Percentiles rank a stretch among this genome's conserved stretches.
Evolutionary conservation across 2,113 vertebrate species (phyloP).

Genomic region (Manacus vitellinus): DNA sequence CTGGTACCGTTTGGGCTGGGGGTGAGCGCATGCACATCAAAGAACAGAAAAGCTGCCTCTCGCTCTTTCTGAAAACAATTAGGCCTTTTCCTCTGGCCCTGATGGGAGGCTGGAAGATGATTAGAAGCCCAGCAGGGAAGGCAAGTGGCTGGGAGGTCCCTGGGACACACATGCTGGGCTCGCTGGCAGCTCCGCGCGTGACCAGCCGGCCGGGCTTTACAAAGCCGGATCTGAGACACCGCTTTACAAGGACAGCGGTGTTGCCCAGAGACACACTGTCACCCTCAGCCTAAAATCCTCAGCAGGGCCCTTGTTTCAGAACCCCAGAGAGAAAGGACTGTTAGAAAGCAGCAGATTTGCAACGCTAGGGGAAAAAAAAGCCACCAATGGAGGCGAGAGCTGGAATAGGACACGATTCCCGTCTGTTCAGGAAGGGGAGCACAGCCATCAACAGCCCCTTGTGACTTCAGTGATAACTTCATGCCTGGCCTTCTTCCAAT

Average conservation of each 20-base stretch:
- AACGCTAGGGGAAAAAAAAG: not conserved
- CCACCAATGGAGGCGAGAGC: not conserved
- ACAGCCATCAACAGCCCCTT: not conserved
- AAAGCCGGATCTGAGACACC: not conserved
- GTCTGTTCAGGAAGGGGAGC: not conserved
- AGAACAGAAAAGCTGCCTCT: not conserved
- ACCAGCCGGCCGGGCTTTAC: not conserved
- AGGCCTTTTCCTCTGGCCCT: not conserved
- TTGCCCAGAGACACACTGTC: not conserved
- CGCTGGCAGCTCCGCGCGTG: not conserved
- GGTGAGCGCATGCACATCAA: not conserved
- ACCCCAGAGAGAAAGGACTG: not conserved
- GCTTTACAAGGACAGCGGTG: not conserved
- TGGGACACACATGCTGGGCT: not conserved
- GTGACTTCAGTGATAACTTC: not conserved
- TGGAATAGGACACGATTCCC: not conserved
- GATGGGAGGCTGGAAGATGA: not conserved
- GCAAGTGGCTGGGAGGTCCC: conserved; percentile 17
- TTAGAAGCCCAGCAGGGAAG: not conserved
- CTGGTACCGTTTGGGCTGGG: not conserved
- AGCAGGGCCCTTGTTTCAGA: not conserved
- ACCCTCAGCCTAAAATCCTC: not conserved
- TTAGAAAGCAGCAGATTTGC: not conserved
- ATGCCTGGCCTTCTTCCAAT: not conserved
- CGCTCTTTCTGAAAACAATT: conserved; percentile 7